These are phyloP conservation scores for Ispidina picta DNA, from an alignment of 2,797 vertebrate genomes.

Conservation along the genomic window DNA sequence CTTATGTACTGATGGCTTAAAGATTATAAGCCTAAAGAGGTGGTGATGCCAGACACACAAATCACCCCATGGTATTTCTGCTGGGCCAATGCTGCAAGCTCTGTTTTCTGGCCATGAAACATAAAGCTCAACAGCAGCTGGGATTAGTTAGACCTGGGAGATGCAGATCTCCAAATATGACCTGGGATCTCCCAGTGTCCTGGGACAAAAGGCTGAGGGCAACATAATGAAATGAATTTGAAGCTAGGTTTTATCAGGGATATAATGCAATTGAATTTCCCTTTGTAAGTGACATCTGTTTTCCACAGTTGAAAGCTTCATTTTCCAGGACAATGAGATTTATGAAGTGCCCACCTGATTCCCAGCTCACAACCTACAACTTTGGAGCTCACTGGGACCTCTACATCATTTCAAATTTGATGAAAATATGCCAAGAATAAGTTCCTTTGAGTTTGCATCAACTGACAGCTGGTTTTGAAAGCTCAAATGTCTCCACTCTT, in stretches of 20 bases:
- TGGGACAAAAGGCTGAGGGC: too few species aligned
- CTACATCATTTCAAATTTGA: background rate
- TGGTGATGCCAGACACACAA: background rate
- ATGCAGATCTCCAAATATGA: rapidly evolving
- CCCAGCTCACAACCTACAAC: background rate
- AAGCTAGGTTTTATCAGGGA: background rate
- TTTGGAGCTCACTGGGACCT: background rate
- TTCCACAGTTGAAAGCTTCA: too few species aligned
- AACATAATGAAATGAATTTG: background rate
- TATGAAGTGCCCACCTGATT: background rate
- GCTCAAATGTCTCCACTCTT: background rate
- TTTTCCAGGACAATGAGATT: background rate
- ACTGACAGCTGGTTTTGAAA: background rate
- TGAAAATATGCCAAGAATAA: background rate
- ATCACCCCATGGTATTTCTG: background rate
- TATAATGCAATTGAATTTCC: background rate
- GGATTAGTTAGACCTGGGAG: background rate
- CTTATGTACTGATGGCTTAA: background rate
- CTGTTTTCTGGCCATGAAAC: background rate
- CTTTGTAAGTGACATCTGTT: rapidly evolving
- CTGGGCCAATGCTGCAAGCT: background rate
- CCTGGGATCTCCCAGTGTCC: background rate
- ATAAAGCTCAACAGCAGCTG: background rate
- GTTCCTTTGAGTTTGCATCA: background rate
- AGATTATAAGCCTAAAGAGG: background rate